Base-by-base conservation (phyloP, 2,113 vertebrate genomes). In the Thamnaconus septentrionalis region DNA sequence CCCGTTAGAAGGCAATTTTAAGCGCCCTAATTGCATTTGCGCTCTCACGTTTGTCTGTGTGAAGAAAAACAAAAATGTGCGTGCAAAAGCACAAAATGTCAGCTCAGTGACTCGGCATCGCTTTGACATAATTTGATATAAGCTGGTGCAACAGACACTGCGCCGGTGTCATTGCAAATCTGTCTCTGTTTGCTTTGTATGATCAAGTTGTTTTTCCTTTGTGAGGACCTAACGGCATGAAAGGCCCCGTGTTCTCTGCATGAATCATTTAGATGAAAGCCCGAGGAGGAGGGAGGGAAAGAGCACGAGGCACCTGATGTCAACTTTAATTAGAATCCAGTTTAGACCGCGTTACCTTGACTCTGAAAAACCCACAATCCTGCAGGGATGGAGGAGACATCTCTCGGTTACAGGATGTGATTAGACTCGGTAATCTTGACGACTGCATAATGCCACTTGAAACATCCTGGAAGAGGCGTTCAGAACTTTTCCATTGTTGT, bases 221-320 rank as follows among this genome's bases (percentile, higher is more conserved):
- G 85, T 83, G 79, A 71, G 78, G 81, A 81, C 81, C 82, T 76
- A 74, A 85, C 78, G 69, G 77, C 80, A 84, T 82, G 78, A 80
- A 83, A 85, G 84, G 78, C 71, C 79, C 46, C 71, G 67, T 78
- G 80, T 80, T 87, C 84, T 75, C 80, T 75, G 80, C 89, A 89
- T 89, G 89, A 91, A 90, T 89, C 85, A 91, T 91, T 88, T 86
- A 90, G 84, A 87, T 89, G 85, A 88, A 88, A 88, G 87, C 82
- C 80, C 31, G 80, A 75, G 78, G 79, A 85, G 73, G 75, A 64
- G 81, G 73, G 53, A 50, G 55, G 66, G 12, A 76, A 73, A 77
- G 67, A 68, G 75, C 69, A 74, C 3, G 66, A 87, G 84, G 82
- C 85, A 88, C 89, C 89, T 91, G 89, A 82, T 88, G 88, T 90